A percentile compares a stretch with the other conserved stretches of the same genome.
These are phyloP conservation scores for Pteropus rufus DNA, from an alignment of 2,797 vertebrate species.

Conservation along the genomic window DNA sequence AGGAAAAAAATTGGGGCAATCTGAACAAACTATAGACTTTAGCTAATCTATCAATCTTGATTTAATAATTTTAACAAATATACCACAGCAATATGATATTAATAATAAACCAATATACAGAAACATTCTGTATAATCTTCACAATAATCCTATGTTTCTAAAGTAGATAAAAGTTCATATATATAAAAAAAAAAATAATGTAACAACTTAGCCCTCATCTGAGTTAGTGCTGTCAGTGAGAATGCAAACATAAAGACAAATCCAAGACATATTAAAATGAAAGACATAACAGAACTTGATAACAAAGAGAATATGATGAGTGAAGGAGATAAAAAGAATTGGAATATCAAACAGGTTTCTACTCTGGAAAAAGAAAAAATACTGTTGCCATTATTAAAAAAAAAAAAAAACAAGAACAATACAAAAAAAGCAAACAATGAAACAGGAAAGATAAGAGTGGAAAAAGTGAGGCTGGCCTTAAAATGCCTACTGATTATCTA, in stretches of 20 bases:
- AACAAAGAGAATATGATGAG: not conserved
- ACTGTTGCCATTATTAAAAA: not conserved
- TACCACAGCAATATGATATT: not conserved
- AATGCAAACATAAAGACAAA: not conserved
- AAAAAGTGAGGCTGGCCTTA: not conserved
- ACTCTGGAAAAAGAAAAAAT: not conserved
- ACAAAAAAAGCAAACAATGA: not conserved
- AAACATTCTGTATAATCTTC: not conserved
- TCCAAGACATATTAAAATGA: constrained; percentile 12
- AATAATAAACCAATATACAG: not conserved
- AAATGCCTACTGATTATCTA: not conserved
- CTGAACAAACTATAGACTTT: not conserved
- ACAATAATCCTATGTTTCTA: not conserved
- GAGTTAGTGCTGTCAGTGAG: not conserved
- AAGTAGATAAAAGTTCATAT: not conserved
- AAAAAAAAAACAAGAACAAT: too few species aligned
- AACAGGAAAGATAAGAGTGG: not conserved
- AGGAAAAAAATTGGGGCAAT: not conserved
- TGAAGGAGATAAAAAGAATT: not conserved
- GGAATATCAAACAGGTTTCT: not conserved
- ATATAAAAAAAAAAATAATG: not conserved
- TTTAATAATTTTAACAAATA: not conserved
- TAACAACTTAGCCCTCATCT: not conserved
- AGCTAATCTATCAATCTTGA: not conserved
- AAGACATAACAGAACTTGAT: not conserved